Base-by-base conservation (phyloP, 2,888 invertebrate species). In the Chrysomela aeneicollis region DNA sequence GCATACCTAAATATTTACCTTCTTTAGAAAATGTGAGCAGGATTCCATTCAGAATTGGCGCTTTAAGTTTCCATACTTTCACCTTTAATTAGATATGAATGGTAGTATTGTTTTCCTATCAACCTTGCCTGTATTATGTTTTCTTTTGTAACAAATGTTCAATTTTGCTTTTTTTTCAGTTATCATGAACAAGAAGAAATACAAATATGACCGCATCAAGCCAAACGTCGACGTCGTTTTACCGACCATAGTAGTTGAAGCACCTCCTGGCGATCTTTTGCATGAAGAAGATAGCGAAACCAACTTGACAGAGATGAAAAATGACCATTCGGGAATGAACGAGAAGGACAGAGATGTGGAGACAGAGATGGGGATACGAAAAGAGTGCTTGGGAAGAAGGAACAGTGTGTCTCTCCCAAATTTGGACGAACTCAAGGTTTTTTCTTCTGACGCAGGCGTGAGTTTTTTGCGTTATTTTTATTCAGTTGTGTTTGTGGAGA, bases 381-480 rank as follows among this genome's bases (percentile, higher is more conserved):
- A 68, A 42, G 53, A 64, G 3, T 70, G 73, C 5, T 77, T 88
- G 57, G 64, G 63, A n/a, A 85, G 91, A 55, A 86, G 90, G 71
- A 90, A 91, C 72, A 91, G 92, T 1, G 89, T 91, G 67, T 92
- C 92, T 1, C 85, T 93, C 85, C 93, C 93, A 2, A 87, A 86
- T 70, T 83, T 93, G 63, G 89, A 91, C 76, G 88, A 89, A 59
- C 82, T 92, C 79, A 86, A 88, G 73, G 86, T 87, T 6, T 69
- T 80, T 18, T 71, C 74, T 9, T 71, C 74, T 6, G 59, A 60
- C 9, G 57, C 35, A 22, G n/a, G 35, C 26, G 66, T 59, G 49
- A 62, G 60, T 42, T 35, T 6, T 35, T 6, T 35, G 2, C 9
- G 12, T 3, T 26, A 26, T 26, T 3, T 26, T 26, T 26, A 26